Evolutionary conservation across 2,113 vertebrate genomes (phyloP), one percentile per base, ranked within the genome.

Genomic region (Tyrannus savana): DNA sequence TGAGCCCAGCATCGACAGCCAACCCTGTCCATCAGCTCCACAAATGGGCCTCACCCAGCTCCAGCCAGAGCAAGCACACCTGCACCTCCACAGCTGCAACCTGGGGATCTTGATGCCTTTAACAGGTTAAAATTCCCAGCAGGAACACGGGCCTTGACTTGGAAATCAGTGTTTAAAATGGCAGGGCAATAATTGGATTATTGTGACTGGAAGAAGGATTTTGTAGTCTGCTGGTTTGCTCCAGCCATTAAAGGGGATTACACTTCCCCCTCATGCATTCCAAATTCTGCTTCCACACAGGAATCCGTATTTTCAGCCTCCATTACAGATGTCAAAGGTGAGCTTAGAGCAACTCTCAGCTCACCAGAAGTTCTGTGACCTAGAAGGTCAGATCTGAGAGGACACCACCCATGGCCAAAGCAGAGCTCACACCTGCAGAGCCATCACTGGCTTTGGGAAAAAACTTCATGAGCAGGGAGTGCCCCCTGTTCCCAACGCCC

Each of bases 1-100:
- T 12, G 0, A 13, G 27, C 17, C 4, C 62, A 42, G 55, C 33
- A 4, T 3, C 1, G 60, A 0, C 2, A 4, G 28, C 3, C 80
- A 78, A 4, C 39, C 27, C 27, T 8, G 14, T 1, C 7, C 7
- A 31, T 4, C 72, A 44, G 74, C 47, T 14, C 35, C 46, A 15
- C 0, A 15, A 47, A 39, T 1, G 4, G 19, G 14, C 14, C 18
- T 1, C 27, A 2, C 53, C 2, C 30, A 30, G 9, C 47, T 24
- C 46, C 30, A 19, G n/a, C 13, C 53, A 39, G 3, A 27, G n/a
- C 6, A 3, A 4, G 4, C 56, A 25, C 52, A 19, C 22, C 55
- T 4, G 22, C 67, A 12, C 35, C 6, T 1, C 46, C 69, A 14
- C 46, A 56, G 50, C 75, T n/a, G 44, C 44, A 46, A 12, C 17